Evolutionary conservation across 2,113 vertebrate species (phyloP).

Genomic region (Rhea americana): DNA sequence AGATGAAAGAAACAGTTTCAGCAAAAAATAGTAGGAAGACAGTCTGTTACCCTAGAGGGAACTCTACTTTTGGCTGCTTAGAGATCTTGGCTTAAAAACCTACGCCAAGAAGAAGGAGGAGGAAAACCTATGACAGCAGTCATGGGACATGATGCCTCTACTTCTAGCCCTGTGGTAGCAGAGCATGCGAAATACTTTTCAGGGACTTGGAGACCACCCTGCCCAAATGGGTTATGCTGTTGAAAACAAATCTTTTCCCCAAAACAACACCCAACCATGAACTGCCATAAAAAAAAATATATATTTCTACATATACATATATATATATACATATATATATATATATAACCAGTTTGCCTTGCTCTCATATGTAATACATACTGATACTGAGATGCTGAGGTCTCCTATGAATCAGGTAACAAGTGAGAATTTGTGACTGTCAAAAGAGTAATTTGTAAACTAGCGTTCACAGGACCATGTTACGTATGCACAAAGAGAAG

Average conservation of each 20-base stretch:
- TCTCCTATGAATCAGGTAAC: background rate
- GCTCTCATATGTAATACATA: background rate
- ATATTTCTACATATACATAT: too few species aligned
- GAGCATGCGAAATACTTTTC: rapidly evolving
- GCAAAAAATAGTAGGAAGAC: background rate
- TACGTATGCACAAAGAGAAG: background rate
- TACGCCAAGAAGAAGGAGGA: background rate
- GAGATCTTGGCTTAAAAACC: background rate
- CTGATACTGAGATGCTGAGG: background rate
- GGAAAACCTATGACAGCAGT: background rate
- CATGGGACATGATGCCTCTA: background rate
- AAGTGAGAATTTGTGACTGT: background rate
- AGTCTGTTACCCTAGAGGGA: background rate
- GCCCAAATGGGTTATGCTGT: background rate
- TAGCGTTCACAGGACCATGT: background rate
- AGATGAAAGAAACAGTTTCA: background rate
- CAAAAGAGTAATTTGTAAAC: background rate
- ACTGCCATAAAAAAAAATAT: background rate
- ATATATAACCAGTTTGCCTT: background rate
- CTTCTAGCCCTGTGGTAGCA: background rate
- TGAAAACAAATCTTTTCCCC: background rate
- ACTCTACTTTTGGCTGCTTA: background rate
- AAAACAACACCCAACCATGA: background rate
- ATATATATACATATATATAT: too few species aligned
- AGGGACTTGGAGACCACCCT: background rate